Evolutionary conservation across 1,140 invertebrate genomes (phyloP).

Genomic region (Caerostris darwini): DNA sequence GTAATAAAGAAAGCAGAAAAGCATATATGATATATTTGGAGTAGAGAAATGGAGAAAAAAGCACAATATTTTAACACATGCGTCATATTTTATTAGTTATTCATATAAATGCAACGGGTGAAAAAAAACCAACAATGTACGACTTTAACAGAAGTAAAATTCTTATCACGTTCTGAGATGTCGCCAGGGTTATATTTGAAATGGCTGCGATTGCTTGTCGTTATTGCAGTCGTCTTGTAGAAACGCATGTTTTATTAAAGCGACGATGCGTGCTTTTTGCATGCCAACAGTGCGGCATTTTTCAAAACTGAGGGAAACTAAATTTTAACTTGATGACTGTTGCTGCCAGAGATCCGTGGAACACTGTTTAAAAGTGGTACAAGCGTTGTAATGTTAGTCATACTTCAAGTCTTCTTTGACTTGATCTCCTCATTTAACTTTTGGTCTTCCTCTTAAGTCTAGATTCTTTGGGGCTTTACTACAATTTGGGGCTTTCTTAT

Average conservation of each 20-base stretch:
- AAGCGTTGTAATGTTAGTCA: background rate
- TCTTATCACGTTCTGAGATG: conserved; percentile 41
- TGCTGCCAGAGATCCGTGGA: background rate
- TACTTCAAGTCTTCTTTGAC: no score
- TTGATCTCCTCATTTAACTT: no score
- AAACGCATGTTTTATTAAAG: conserved; percentile 55
- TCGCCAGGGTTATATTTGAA: conserved; percentile 20
- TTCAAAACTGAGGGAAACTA: background rate
- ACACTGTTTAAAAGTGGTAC: background rate
- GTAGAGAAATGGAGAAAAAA: background rate
- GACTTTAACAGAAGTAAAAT: conserved; percentile 14
- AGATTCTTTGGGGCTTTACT: no score
- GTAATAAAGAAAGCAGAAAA: conserved; percentile 43
- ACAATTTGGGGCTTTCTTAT: no score
- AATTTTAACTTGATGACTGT: background rate
- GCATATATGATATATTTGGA: conserved; percentile 47
- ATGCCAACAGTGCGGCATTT: background rate
- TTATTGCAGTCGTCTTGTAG: background rate
- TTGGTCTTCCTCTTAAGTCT: no score
- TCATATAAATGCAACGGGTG: conserved; percentile 55
- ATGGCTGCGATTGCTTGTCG: conserved; percentile 52
- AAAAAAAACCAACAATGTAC: background rate
- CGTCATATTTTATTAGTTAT: conserved; percentile 61
- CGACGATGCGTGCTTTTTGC: background rate
- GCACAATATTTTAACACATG: conserved; percentile 44